Base-by-base conservation (phyloP, 2,888 invertebrate species). In the Catocala nupta region DNA sequence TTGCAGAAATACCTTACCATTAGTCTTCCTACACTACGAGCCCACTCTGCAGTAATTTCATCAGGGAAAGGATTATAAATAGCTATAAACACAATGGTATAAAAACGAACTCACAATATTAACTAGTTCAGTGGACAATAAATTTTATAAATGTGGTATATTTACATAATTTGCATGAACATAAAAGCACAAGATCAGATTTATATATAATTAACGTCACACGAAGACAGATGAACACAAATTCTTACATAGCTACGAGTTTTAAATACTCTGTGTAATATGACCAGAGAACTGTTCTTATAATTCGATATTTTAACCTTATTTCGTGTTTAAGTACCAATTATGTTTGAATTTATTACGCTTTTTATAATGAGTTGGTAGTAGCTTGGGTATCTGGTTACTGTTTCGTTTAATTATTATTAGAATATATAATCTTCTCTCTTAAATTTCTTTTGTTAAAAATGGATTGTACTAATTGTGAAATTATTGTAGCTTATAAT, bases 191-290 rank as follows among this genome's bases (percentile, higher is more conserved):
- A 8, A 16, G 64, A 75, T 68, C 59, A 63, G 59, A 64, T 70
- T 70, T 62, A 74, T 69, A 49, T 57, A 44, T 59, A 59, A 53
- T 77, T 68, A 71, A 66, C 43, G 65, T 64, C 74, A 56, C 10
- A n/a, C 9, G 25, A 63, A 65, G 64, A 65, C 11, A 10, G 52
- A 74, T 63, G 59, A 34, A 43, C 45, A 33, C 44, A 65, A 53
- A 42, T 63, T 45, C 49, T 33, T 16, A 34, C 16, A 44, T 33
- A 56, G 51, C 39, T 44, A 45, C 56, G 66, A 67, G 44, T 59
- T 34, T 51, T 12, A 43, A 51, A 56, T 11, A 53, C 13, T 13
- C 13, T 55, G n/a, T 39, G 75, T 62, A 63, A 75, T 59, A 53
- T 59, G 66, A 75, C 59, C 5, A n/a, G 47, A 34, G 45, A 49